A percentile compares a stretch with the other conserved stretches of the same genome.
phyloP scores from a whole-genome alignment of 2,797 vertebrate species.

The Knipowitschia caucasica region DNA sequence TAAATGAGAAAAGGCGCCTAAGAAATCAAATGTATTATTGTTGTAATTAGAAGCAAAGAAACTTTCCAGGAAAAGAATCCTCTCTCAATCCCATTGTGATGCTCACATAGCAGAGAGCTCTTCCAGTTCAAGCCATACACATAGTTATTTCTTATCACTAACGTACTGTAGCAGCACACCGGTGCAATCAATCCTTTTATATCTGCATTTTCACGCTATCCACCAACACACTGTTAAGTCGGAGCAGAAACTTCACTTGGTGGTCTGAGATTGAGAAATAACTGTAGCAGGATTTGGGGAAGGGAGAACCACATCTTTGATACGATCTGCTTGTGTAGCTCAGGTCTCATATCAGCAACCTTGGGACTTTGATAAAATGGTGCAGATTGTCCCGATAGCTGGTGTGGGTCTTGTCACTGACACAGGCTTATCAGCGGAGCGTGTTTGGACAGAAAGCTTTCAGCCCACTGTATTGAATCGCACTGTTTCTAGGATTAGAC shows the following conservation, averaged over 20 bases:
- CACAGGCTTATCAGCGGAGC: slow-evolving; percentile 43
- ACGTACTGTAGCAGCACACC: slow-evolving; percentile 42
- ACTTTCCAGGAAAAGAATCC: too few species aligned
- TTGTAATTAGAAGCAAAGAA: too few species aligned
- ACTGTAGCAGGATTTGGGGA: slow-evolving; percentile 41
- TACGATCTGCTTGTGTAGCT: slow-evolving; percentile 57
- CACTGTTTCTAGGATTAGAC: slow-evolving; percentile 6
- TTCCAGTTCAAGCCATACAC: slow-evolving; percentile 44
- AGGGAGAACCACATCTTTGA: slow-evolving; percentile 27
- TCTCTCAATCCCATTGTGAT: slow-evolving; percentile 37
- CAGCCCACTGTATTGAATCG: slow-evolving; percentile 31
- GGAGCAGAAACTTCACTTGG: slow-evolving; percentile 31
- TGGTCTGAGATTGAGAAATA: slow-evolving; percentile 43
- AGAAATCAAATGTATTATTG: too few species aligned
- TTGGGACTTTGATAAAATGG: slow-evolving; percentile 51
- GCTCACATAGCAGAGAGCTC: slow-evolving; percentile 29
- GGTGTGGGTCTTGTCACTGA: slow-evolving; percentile 36
- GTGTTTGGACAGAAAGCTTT: slow-evolving; percentile 49
- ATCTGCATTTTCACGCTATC: slow-evolving; percentile 45
- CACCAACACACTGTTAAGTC: slow-evolving; percentile 17
- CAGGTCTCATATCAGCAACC: slow-evolving; percentile 51
- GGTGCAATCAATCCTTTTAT: slow-evolving; percentile 41
- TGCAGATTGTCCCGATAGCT: slow-evolving; percentile 31
- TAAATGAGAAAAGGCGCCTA: too few species aligned
- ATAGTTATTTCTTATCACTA: slow-evolving; percentile 47